Conservation (phyloP, 2,888 invertebrate species). For the Parochlus steinenii region DNA sequence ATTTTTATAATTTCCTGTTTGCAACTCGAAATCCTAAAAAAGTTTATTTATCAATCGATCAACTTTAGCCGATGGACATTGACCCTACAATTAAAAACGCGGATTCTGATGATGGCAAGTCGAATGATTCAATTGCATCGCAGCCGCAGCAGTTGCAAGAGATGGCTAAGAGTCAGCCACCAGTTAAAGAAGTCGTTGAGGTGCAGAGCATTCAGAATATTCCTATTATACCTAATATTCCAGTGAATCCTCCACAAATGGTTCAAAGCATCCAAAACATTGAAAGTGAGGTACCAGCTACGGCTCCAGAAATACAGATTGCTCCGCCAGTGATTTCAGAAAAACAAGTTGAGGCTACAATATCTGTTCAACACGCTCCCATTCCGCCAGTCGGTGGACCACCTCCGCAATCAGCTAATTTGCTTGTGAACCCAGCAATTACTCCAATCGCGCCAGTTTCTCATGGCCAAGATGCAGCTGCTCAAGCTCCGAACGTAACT, state of each 20-base stretch:
- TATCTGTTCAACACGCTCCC: neutral
- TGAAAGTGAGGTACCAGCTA: neutral
- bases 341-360: neutral
- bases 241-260: neutral
- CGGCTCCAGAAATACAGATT: neutral
- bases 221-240: conserved; percentile 2
- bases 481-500: conserved; percentile 24
- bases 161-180: conserved; percentile 5
- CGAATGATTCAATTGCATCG: conserved; percentile 5
- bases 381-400: neutral
- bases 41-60: too few species aligned
- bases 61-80: conserved; percentile 11
- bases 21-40: neutral
- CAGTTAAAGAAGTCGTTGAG: neutral
- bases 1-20: too few species aligned
- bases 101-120: conserved; percentile 8
- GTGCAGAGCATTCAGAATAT: too few species aligned
- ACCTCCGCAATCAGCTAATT: neutral
- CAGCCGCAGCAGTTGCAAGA: conserved; percentile 8
- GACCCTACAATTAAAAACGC: conserved; percentile 9
- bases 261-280: neutral
- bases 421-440: conserved; percentile 17
- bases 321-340: neutral
- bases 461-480: conserved; percentile 21
- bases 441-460: conserved; percentile 20